These are phyloP conservation scores for Alosa alosa DNA, from an alignment of 2,113 vertebrate species.

Conservation along the genomic window DNA sequence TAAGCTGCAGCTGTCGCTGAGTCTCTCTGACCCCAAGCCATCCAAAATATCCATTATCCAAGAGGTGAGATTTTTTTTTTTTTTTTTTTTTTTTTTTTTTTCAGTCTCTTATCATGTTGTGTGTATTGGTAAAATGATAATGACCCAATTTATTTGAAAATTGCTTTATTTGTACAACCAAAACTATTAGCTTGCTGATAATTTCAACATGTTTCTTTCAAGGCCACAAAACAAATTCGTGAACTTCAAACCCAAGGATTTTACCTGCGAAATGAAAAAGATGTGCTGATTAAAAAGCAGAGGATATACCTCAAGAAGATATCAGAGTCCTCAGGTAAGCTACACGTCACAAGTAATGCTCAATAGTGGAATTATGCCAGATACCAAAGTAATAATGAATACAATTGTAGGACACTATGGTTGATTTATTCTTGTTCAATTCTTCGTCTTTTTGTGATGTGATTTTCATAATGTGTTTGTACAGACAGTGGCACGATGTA, in stretches of 20 bases:
- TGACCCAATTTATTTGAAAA: neutral
- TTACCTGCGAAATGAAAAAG: neutral
- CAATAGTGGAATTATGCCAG: neutral
- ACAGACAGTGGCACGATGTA: too few relatives aligned
- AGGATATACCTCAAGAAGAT: neutral
- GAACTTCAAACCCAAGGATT: neutral
- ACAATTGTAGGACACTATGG: too few relatives aligned
- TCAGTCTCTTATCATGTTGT: neutral
- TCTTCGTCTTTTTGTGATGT: too few relatives aligned
- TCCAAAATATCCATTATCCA: constrained; percentile 49
- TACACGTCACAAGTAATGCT: neutral
- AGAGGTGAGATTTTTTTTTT: constrained; percentile 43
- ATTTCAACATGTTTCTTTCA: neutral
- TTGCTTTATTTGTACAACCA: neutral
- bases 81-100: neutral
- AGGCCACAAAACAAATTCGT: neutral
- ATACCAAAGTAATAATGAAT: neutral
- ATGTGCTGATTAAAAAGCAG: constrained; percentile 46
- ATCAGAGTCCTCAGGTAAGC: neutral
- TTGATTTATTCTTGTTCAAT: too few relatives aligned
- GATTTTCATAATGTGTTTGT: too few relatives aligned
- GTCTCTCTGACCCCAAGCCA: neutral
- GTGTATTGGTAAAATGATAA: neutral
- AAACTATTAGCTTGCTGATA: neutral
- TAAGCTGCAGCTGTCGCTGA: constrained; percentile 39